Conservation (phyloP, 2,797 vertebrate genomes). For the Steatocranus sp. region DNA sequence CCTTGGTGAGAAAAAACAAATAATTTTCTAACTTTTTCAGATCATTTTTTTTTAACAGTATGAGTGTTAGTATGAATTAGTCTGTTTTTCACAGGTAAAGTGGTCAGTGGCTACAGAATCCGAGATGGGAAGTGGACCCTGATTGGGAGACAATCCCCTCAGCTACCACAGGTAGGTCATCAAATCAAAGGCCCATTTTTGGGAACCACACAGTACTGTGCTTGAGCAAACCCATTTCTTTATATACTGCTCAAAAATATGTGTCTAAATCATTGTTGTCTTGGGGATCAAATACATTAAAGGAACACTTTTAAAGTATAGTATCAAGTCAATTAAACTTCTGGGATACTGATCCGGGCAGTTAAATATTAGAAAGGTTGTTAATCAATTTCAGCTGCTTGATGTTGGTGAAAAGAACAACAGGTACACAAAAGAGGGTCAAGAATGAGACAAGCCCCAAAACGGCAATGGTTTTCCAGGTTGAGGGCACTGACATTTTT, state of each 20-base stretch:
- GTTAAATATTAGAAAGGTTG: not conserved
- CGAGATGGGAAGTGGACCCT: slow-evolving; percentile 87
- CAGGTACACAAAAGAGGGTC: not conserved
- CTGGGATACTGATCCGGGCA: not conserved
- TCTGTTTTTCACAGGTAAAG: slow-evolving; percentile 81
- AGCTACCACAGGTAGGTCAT: slow-evolving; percentile 86
- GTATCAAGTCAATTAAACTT: not conserved
- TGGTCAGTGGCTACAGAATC: slow-evolving; percentile 93
- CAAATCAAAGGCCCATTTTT: not conserved
- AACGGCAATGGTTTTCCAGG: not conserved
- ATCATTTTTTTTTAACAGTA: not conserved
- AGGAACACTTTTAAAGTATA: not conserved
- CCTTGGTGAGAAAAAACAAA: slow-evolving; percentile 80
- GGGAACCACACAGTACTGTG: not conserved
- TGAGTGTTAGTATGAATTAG: not conserved
- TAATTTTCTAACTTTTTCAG: not conserved
- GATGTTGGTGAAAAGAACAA: not conserved
- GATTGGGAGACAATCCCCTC: slow-evolving; percentile 94
- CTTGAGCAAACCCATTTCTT: not conserved
- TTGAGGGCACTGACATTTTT: not conserved
- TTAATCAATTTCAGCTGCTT: not conserved
- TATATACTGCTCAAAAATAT: not conserved
- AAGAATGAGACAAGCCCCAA: not conserved
- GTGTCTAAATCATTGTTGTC: not conserved
- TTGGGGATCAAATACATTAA: not conserved